Conservation (phyloP, 2,797 vertebrate species). For the Tokudaia muenninki region DNA sequence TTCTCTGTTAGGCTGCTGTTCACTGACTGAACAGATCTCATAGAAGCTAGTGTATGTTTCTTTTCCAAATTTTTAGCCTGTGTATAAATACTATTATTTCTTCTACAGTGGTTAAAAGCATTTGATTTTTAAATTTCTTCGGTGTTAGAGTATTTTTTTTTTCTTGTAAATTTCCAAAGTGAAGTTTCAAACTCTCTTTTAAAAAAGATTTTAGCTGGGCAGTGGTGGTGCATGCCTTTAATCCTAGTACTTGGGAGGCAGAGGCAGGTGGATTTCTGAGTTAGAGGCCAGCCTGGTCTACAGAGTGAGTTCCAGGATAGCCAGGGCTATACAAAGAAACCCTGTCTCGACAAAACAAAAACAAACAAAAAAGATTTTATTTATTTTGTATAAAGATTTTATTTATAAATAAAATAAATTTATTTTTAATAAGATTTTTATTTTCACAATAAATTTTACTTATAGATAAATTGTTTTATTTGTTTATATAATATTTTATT, state of each 20-base stretch:
- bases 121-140: background rate
- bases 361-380: background rate
- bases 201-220: background rate
- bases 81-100: background rate
- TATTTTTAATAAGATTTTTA: background rate
- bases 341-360: too few relatives aligned
- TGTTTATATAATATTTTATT: background rate
- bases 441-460: background rate
- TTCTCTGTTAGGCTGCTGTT: background rate
- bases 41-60: background rate
- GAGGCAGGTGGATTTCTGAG: too few relatives aligned
- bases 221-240: too few relatives aligned
- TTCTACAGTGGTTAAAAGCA: background rate
- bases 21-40: background rate
- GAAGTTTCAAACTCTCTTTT: background rate
- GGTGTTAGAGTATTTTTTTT: background rate
- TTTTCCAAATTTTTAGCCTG: constrained; percentile 11
- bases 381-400: background rate
- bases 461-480: background rate
- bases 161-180: background rate
- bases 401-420: background rate
- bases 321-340: too few relatives aligned
- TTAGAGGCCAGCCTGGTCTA: too few relatives aligned
- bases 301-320: too few relatives aligned
- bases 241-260: too few relatives aligned